Evolutionary conservation across 2,888 invertebrate species (phyloP).

Genomic region (Steinernema hermaphroditum): DNA sequence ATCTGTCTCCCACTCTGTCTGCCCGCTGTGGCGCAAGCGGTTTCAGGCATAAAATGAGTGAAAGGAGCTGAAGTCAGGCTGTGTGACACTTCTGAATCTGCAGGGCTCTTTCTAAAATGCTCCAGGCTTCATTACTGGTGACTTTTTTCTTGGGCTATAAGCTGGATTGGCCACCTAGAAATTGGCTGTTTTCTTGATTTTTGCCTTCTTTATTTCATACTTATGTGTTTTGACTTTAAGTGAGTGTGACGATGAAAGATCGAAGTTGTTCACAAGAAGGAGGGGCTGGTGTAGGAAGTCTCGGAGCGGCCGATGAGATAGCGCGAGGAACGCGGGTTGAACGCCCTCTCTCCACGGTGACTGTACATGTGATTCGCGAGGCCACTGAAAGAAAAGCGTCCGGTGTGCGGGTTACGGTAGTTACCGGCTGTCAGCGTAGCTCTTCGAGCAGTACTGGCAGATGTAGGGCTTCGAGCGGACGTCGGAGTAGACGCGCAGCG

Average conservation of each 20-base stretch:
- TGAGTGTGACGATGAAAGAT: slow-evolving; percentile 25
- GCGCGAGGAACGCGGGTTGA: slow-evolving; percentile 63
- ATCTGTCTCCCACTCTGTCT: no score
- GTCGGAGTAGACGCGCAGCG: slow-evolving; percentile 59
- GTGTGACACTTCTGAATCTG: no score
- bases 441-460: slow-evolving; percentile 66
- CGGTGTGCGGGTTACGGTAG: background rate
- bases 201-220: background rate
- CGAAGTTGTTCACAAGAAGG: background rate
- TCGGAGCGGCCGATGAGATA: slow-evolving; percentile 63
- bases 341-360: slow-evolving; percentile 59
- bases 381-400: slow-evolving; percentile 53
- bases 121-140: no score
- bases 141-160: no score
- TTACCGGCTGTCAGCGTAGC: slow-evolving; percentile 56
- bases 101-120: no score
- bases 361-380: slow-evolving; percentile 65
- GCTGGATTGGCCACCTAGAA: no score
- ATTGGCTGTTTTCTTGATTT: no score
- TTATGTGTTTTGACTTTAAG: slow-evolving; percentile 4
- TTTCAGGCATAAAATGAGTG: no score
- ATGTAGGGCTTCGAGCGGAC: slow-evolving; percentile 64
- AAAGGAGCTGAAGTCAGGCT: no score
- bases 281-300: slow-evolving; percentile 39
- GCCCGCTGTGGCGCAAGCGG: no score